Percentiles rank a stretch among this genome's conserved stretches.
Evolutionary conservation across 2,797 vertebrate species (phyloP).

Genomic region (Sebastes wilsoni): DNA sequence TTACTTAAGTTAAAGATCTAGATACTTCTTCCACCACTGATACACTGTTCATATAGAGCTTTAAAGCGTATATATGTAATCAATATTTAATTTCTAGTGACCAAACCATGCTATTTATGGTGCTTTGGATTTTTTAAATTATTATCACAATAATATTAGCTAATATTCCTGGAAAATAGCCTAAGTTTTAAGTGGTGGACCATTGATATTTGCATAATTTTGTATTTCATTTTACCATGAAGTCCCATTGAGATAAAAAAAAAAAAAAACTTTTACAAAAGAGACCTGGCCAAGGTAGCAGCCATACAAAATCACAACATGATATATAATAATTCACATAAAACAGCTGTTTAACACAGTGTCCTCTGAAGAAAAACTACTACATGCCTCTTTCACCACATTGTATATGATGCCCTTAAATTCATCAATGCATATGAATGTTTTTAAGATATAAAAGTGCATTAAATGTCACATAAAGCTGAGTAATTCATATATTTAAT

Average conservation of each 20-base stretch:
- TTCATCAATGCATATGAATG: not conserved
- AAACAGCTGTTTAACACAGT: no score
- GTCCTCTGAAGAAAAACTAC: no score
- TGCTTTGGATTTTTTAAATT: not conserved
- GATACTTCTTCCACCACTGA: no score
- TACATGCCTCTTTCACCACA: no score
- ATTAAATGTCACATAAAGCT: not conserved
- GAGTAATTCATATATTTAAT: not conserved
- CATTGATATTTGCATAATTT: not conserved
- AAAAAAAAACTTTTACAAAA: no score
- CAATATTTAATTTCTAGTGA: not conserved
- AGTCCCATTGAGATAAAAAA: no score
- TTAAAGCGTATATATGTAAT: not conserved
- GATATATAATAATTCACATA: no score
- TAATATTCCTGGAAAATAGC: not conserved
- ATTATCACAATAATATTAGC: not conserved
- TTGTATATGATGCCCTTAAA: no score
- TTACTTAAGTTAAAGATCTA: no score
- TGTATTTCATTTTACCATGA: no score
- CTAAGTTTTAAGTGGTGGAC: not conserved
- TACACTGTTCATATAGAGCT: not conserved
- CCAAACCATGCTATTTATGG: not conserved
- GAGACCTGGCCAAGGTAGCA: no score
- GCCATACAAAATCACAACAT: no score
- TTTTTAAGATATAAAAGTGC: not conserved